Evolutionary conservation across 2,888 invertebrate genomes (phyloP), one percentile per base, ranked within the genome.

Genomic region (Mimachlamys varia): DNA sequence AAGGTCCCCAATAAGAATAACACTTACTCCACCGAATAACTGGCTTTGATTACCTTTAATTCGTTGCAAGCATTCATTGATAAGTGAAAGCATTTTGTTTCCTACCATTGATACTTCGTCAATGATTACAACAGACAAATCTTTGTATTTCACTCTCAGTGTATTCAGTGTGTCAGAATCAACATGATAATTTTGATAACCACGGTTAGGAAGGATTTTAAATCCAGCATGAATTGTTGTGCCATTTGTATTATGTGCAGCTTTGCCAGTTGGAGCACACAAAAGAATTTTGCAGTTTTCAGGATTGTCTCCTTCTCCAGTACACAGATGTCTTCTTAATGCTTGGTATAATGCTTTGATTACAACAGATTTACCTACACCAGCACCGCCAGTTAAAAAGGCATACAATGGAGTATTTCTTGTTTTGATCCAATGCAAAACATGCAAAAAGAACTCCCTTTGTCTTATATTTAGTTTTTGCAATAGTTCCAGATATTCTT

Each of bases 91-190:
- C 93, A 93, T 93, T 10, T 89, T 88, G 15, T 89, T 89, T 19
- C 93, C 93, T 88, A 94, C 93, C 94, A 94, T 93, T 27, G 93
- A 93, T 13, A 93, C 92, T 90, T 94, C 93, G 93, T 94, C 93
- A 89, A 93, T 93, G 17, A 94, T 91, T 17, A 93, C 50, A 38
- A 93, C 89, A 87, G 91, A 91, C n/a, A 94, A 55, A 53, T 89
- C 37, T 50, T 76, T 50, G 50, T 88, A 92, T 50, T 91, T 90
- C 0, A 50, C 33, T 22, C 90, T 87, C 50, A 93, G 87, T 62
- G 91, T 92, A 55, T 93, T 92, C 33, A 92, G 53, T 38, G 92
- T 90, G 17, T 91, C 88, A 90, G 91, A 92, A 89, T 92, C 91
- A 58, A 94, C 89, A 62, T 91, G 92, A 89, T 93, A 93, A 49